A percentile compares a stretch with the other conserved stretches of the same genome.
These are phyloP conservation scores for Eledone cirrhosa DNA, from an alignment of 2,888 invertebrate species.

Conservation along the genomic window DNA sequence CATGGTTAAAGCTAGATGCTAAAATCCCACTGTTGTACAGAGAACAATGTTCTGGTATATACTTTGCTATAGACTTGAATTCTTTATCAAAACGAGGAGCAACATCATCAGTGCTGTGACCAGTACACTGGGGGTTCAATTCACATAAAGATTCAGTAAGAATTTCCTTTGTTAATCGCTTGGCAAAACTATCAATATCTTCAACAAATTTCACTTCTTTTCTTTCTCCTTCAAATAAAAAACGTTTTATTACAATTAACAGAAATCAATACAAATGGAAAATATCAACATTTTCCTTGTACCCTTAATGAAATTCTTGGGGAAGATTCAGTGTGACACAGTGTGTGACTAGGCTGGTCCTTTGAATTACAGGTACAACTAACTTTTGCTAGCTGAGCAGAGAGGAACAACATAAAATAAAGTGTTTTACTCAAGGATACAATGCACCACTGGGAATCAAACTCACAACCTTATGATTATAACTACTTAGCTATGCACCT, in stretches of 20 bases:
- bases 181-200: conserved; percentile 26
- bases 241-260: not conserved
- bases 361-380: too few species aligned
- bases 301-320: not conserved
- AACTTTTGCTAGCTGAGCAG: too few species aligned
- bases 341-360: too few species aligned
- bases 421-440: too few species aligned
- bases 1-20: conserved; percentile 1
- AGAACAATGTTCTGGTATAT: conserved; percentile 4
- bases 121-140: not conserved
- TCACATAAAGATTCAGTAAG: conserved; percentile 10
- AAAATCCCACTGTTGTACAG: conserved; percentile 21
- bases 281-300: conserved; percentile 3
- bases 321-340: too few species aligned
- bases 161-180: conserved; percentile 23
- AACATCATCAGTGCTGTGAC: not conserved
- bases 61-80: not conserved
- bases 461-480: too few species aligned
- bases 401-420: too few species aligned
- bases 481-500: too few species aligned
- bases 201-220: conserved; percentile 29
- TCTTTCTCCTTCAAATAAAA: conserved; percentile 4
- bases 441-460: too few species aligned
- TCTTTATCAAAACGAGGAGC: not conserved
- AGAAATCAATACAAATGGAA: not conserved